Percentiles rank a stretch among this genome's conserved stretches.
Conservation (phyloP, 2,888 invertebrate species). For the Microctonus hyperodae region DNA sequence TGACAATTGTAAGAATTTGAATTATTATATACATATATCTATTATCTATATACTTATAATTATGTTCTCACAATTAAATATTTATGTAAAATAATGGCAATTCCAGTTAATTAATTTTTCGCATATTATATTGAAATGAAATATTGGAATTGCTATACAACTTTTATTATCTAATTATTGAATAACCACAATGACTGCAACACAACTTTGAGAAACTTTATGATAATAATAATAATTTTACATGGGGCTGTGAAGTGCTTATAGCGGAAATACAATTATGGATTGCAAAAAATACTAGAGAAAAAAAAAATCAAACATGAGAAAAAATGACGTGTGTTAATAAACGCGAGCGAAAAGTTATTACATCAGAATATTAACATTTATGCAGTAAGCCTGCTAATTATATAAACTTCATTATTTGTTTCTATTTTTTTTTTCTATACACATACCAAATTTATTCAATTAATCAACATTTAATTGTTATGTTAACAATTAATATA, state of each 20-base stretch:
- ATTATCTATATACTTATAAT: too few relatives aligned
- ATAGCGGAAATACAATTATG: slow-evolving; percentile 11
- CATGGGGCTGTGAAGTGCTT: slow-evolving; percentile 30
- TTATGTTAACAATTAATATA: background rate
- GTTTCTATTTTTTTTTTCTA: background rate
- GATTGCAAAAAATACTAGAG: background rate
- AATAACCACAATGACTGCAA: slow-evolving; percentile 20
- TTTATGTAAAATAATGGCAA: background rate
- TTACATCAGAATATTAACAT: background rate
- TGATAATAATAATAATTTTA: slow-evolving; percentile 24
- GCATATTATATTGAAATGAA: background rate
- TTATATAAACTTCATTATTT: background rate
- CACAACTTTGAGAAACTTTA: slow-evolving; percentile 7
- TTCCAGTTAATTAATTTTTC: background rate
- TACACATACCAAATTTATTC: background rate
- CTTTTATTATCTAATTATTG: slow-evolving; percentile 11
- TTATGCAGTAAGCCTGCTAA: slow-evolving; percentile 11
- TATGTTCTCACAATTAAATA: background rate
- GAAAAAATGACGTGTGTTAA: slow-evolving; percentile 7
- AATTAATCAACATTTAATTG: background rate
- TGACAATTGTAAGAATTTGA: background rate
- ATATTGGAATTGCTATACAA: background rate
- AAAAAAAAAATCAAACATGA: slow-evolving; percentile 2
- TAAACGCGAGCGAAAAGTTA: background rate
- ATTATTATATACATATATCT: background rate